Percentiles rank a stretch among this genome's conserved stretches.
These are phyloP conservation scores for Phyllostomus hastatus DNA, from an alignment of 2,113 vertebrate species.

Conservation along the genomic window DNA sequence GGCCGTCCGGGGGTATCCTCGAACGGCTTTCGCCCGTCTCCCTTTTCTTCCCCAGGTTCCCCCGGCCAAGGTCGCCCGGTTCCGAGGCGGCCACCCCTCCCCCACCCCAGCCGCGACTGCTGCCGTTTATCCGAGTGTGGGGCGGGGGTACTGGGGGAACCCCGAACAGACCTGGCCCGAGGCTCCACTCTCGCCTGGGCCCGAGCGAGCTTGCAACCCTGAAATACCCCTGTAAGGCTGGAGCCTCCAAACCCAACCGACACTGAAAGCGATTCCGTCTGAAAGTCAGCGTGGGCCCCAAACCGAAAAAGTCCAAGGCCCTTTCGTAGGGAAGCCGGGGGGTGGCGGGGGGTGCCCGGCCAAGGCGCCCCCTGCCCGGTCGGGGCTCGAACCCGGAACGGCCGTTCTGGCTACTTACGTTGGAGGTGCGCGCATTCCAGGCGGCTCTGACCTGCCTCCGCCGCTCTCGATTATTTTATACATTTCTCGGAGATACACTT, in stretches of 20 bases:
- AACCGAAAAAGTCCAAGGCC: not conserved
- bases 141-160: not conserved
- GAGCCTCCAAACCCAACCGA: not conserved
- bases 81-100: not conserved
- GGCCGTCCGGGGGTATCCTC: no score
- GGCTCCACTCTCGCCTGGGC: not conserved
- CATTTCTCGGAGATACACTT: conserved; percentile 97
- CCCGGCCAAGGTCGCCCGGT: not conserved
- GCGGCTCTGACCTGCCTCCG: conserved; percentile 86
- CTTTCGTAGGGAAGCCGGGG: not conserved
- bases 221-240: not conserved
- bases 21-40: accelerated
- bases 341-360: not conserved
- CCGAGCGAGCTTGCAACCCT: not conserved
- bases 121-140: not conserved
- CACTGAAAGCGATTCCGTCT: not conserved
- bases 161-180: not conserved
- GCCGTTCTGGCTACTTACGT: conserved; percentile 88
- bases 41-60: not conserved
- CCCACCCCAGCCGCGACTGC: not conserved
- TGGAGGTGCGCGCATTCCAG: conserved; percentile 79
- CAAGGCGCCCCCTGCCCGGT: not conserved
- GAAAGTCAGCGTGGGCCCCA: not conserved
- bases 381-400: conserved; percentile 55
- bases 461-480: conserved; percentile 90